These are phyloP conservation scores for Crotalus helleri DNA, from an alignment of 2,113 vertebrate genomes.

Conservation along the genomic window DNA sequence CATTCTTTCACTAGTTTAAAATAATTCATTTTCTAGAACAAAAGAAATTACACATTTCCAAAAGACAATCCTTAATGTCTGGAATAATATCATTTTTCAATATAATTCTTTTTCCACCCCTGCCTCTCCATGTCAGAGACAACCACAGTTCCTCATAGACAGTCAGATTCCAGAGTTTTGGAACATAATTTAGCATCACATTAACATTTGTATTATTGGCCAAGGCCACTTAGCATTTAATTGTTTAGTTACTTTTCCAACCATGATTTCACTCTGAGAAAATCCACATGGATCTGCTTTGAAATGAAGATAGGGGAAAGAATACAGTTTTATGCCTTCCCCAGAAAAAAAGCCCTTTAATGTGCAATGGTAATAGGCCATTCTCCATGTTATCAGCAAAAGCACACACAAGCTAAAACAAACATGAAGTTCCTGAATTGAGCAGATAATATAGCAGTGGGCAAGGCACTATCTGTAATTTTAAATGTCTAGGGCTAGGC, in stretches of 20 bases:
- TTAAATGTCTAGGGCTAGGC: constrained; percentile 8
- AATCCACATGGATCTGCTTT: constrained; percentile 13
- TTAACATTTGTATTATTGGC: constrained; percentile 2
- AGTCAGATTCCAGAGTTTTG: neutral
- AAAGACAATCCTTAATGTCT: neutral
- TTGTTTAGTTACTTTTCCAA: constrained; percentile 11
- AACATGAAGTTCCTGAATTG: neutral
- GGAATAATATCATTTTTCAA: neutral
- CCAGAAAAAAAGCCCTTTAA: constrained; percentile 8
- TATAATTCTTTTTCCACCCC: neutral
- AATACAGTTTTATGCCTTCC: constrained; percentile 13
- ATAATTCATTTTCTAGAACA: neutral
- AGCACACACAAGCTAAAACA: constrained; percentile 2
- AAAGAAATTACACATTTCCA: neutral
- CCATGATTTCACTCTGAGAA: neutral
- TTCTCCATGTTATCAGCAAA: neutral
- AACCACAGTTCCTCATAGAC: neutral
- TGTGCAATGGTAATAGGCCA: neutral
- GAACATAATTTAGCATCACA: neutral
- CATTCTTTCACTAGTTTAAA: neutral
- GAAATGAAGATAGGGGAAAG: constrained; percentile 18
- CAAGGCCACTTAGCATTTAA: constrained; percentile 18
- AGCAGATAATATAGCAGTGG: neutral
- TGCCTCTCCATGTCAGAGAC: neutral
- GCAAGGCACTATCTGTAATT: neutral